These are phyloP conservation scores for Phasia obesa DNA, from an alignment of 2,888 invertebrate genomes.

Conservation along the genomic window DNA sequence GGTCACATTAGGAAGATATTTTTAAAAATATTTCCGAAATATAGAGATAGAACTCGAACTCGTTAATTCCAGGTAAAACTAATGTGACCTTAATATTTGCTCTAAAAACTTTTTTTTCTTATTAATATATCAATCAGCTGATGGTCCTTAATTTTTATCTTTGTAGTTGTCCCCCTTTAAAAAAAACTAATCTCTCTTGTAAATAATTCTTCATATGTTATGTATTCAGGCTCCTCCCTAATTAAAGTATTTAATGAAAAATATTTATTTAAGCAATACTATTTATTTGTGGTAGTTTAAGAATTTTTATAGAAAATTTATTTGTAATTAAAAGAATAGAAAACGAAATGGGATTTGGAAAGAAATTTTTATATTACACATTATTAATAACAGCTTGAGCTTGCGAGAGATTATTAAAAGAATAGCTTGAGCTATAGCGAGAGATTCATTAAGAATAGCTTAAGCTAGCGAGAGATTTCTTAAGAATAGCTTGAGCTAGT, in stretches of 20 bases:
- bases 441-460: not conserved
- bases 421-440: not conserved
- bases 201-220: slow-evolving; percentile 23
- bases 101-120: not conserved
- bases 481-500: not conserved
- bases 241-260: slow-evolving; percentile 14
- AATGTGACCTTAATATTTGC: not conserved
- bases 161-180: slow-evolving; percentile 10
- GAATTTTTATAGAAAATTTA: slow-evolving; percentile 22
- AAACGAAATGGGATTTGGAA: not conserved
- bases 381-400: not conserved
- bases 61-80: not conserved
- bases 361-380: not conserved
- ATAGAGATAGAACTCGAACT: too few species aligned
- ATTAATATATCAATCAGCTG: not conserved
- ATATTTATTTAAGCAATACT: slow-evolving; percentile 7
- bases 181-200: slow-evolving; percentile 22
- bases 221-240: slow-evolving; percentile 7
- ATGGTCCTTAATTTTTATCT: slow-evolving; percentile 6
- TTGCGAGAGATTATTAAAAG: not conserved
- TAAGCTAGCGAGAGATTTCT: not conserved
- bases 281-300: not conserved
- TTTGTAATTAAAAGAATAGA: not conserved
- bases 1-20: too few species aligned
- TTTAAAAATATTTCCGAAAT: too few species aligned